Evolutionary conservation across 2,888 invertebrate species (phyloP), one percentile per base, ranked within the genome.

Genomic region (Drosophila lacicola): DNA sequence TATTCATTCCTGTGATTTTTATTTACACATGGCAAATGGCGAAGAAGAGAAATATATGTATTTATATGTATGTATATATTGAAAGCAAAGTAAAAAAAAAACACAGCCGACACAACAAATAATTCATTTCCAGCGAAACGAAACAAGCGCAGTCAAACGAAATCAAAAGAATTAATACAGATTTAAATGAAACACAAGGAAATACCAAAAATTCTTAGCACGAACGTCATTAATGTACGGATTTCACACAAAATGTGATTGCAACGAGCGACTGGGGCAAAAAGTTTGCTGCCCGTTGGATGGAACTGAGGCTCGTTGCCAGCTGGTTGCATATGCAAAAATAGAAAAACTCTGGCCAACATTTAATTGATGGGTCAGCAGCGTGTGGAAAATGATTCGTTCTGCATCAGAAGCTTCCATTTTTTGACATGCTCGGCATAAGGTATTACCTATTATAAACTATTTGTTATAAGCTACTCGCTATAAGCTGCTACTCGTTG

Each of bases 161-260:
- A 25, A 25, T 10, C 37, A 62, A 11, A 29, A 39, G 8, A 37
- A 37, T 25, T 8, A 37, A 14, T 25, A 17, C 13, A 47, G 21
- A 55, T 13, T 50, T 5, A 41, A 57, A 17, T 49, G 44, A 57
- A 50, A 13, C 33, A n/a, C 54, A 44, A 21, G 49, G 55, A 74
- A 74, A 74, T 68, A 4, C 57, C 74, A 56, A 47, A 50, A 63
- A 78, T 75, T 74, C 68, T 57, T 49, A 19, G 29, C 41, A 29
- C 42, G 53, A 53, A 58, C 56, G 67, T 74, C 78, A 78, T 54
- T 41, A 68, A 58, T 51, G 17, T 36, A n/a, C 10, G 29, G 39
- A 39, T 19, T 58, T 50, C 33, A 10, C 33, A 10, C n/a, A 19
- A 33, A 50, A 21, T 34, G 19, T 41, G 50, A 29, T 34, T 41